Conservation (phyloP, 2,888 invertebrate genomes). For the Lordiphosa fenestrarum region DNA sequence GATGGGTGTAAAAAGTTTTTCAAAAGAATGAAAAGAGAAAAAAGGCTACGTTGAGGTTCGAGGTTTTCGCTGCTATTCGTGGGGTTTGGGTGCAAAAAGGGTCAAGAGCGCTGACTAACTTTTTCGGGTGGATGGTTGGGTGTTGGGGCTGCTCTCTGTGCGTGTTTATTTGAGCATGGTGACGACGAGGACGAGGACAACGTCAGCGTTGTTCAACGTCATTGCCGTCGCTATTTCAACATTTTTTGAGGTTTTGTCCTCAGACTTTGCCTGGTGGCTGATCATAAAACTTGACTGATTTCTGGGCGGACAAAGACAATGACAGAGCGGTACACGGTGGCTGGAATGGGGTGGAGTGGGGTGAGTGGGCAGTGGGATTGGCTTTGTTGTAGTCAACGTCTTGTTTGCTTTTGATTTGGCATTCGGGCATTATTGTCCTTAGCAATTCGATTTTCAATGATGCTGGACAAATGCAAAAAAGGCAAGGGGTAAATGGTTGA, state of each 20-base stretch:
- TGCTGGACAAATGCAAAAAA: constrained; percentile 4
- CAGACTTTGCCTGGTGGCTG: constrained; percentile 22
- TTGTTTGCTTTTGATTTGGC: constrained; percentile 13
- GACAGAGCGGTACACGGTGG: background rate
- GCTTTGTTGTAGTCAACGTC: background rate
- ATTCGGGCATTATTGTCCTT: constrained; percentile 7
- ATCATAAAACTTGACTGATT: constrained; percentile 57
- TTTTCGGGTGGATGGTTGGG: constrained; percentile 16
- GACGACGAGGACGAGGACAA: constrained; percentile 13
- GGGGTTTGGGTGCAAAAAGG: constrained; percentile 60
- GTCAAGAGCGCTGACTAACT: constrained; percentile 68
- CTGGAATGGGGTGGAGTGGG: background rate
- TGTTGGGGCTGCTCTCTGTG: constrained; percentile 18
- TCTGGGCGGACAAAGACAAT: constrained; percentile 10
- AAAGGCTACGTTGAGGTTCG: constrained; percentile 21
- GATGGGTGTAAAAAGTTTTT: constrained; percentile 51
- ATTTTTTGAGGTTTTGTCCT: constrained; percentile 34
- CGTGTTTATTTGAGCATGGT: constrained; percentile 49
- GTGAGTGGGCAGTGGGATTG: background rate
- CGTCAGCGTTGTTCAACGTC: constrained; percentile 28
- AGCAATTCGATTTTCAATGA: constrained; percentile 11
- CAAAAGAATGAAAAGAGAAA: constrained; percentile 54
- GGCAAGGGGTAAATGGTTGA: background rate
- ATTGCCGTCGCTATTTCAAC: constrained; percentile 48
- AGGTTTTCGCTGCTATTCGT: constrained; percentile 19